Conservation (phyloP, 2,113 vertebrate species). For the Bucco capensis region DNA sequence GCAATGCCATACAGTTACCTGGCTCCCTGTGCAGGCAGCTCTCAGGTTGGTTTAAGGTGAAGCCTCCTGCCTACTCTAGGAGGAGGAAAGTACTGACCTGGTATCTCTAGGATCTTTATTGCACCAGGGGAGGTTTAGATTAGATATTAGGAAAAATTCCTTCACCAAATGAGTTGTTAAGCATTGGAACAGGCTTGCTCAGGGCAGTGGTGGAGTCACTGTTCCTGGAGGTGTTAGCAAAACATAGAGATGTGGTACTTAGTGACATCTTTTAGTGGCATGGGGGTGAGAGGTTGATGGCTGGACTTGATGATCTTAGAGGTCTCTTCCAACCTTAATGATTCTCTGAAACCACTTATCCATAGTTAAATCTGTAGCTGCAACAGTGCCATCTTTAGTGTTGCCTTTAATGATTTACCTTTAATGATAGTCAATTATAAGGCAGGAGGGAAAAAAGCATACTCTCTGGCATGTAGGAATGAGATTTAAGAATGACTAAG, state of each 20-base stretch:
- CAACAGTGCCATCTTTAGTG: neutral
- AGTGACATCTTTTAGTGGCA: no score
- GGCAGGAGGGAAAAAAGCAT: neutral
- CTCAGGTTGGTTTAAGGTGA: neutral
- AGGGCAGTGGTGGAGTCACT: no score
- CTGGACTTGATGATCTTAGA: no score
- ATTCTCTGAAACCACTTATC: neutral
- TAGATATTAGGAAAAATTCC: no score
- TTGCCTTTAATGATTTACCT: neutral
- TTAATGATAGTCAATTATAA: neutral
- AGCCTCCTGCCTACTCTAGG: neutral
- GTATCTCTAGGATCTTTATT: neutral
- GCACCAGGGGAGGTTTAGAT: no score
- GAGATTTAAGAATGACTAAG: neutral
- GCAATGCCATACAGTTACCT: accelerated
- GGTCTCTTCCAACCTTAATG: no score
- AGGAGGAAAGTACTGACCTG: neutral
- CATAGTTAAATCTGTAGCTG: neutral
- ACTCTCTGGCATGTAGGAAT: neutral
- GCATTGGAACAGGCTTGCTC: no score
- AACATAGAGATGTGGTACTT: no score
- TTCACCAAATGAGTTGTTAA: no score
- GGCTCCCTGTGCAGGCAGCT: neutral
- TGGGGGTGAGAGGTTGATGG: no score
- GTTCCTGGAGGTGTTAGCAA: no score